Percentiles rank a stretch among this genome's conserved stretches.
phyloP scores from a whole-genome alignment of 2,113 vertebrate species.

The Collichthys lucidus region DNA sequence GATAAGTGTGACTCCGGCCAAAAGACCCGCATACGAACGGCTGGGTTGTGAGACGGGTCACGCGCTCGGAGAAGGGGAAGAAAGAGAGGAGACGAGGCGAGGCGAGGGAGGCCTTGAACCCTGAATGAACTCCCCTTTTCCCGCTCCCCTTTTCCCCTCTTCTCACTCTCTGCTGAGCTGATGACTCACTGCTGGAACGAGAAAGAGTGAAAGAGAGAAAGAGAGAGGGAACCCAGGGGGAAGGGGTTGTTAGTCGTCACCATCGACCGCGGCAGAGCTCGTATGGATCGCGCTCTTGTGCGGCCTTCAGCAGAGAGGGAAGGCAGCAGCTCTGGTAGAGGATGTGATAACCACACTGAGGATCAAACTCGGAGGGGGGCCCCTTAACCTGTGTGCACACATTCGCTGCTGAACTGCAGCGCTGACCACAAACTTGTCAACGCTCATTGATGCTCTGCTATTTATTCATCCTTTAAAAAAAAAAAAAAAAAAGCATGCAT shows the following conservation, averaged over 20 bases:
- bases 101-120: conserved; percentile 69
- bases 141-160: conserved; percentile 41
- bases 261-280: conserved; percentile 29
- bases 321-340: conserved; percentile 21
- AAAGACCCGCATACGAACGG: not conserved
- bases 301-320: not conserved
- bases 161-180: conserved; percentile 59
- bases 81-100: conserved; percentile 41
- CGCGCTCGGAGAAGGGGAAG: conserved; percentile 40
- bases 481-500: not conserved
- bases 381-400: not conserved
- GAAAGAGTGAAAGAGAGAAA: too few relatives aligned
- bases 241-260: conserved; percentile 9
- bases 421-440: not conserved
- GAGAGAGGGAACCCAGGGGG: conserved; percentile 47
- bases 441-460: not conserved
- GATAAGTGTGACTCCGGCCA: conserved; percentile 45
- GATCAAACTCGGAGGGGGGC: not conserved
- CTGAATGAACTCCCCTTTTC: conserved; percentile 70
- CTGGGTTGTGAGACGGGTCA: conserved; percentile 54
- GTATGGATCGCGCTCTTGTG: not conserved
- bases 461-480: not conserved
- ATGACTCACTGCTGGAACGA: conserved; percentile 75
- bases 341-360: not conserved
- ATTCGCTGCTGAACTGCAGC: not conserved